Base-by-base conservation (phyloP, 2,888 invertebrate species). In the Coenonympha glycerion region DNA sequence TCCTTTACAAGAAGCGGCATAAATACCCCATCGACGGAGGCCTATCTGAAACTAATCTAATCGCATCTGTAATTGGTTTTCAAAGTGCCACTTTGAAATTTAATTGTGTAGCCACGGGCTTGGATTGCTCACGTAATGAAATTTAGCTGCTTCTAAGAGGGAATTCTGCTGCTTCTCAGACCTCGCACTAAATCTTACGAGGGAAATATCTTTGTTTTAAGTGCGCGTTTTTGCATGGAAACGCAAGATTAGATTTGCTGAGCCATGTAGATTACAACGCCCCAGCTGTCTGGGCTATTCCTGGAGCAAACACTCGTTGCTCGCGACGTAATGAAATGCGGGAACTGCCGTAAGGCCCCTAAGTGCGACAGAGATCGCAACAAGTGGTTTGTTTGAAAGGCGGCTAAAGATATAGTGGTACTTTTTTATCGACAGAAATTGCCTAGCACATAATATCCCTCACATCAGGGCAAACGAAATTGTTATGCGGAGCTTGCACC, bases 61-160 rank as follows among this genome's bases (percentile, higher is more conserved):
- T 54, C 51, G 51, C 24, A 48, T 54, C 51, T 51, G 47, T 54
- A 54, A 54, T 51, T 51, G 39, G 34, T 47, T 54, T 40, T 21
- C 37, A 39, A 48, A 39, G 40, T 40, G 54, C 51, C 51, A 39
- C 39, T 48, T 54, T 45, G 51, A 54, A 52, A 51, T 51, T 51
- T 51, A 48, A 54, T 54, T 48, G 47, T 47, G 48, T 30, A 31
- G 46, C 46, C 42, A 26, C 47, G 22, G 54, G 39, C 28, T 45
- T 39, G 52, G 51, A 40, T 51, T 44, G 39, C 39, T 22, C 33
- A 36, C 42, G 24, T 54, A 54, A 54, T 54, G 44, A 45, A 48
- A 54, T 54, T 48, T 44, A 47, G 33, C 39, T 39, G 22, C 46
- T 41, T 47, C 44, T 40, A 24, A 24, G 33, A 37, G 13, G 34